Percentiles rank a stretch among this genome's conserved stretches.
Evolutionary conservation across 1,140 invertebrate genomes (phyloP).

Genomic region (Pseudomyrmex gracilis): DNA sequence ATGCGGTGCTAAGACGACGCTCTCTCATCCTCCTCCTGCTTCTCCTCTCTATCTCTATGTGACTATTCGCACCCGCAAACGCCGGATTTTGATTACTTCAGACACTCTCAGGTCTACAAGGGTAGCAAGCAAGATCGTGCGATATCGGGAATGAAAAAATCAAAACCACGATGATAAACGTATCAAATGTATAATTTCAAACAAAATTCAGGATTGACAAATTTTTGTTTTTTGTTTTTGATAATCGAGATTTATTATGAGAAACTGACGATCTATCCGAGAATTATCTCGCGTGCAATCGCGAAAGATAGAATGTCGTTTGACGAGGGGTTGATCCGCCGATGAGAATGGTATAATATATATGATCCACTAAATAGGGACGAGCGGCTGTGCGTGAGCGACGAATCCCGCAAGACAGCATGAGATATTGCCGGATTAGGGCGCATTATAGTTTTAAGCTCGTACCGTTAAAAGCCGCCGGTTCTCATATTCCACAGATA

Average conservation of each 20-base stretch:
- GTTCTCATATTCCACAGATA: slow-evolving; percentile 74
- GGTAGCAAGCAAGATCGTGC: background rate
- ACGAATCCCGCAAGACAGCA: slow-evolving; percentile 81
- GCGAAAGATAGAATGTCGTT: slow-evolving; percentile 67
- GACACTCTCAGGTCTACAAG: background rate
- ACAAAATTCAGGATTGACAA: too few relatives aligned
- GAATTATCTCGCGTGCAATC: slow-evolving; percentile 34
- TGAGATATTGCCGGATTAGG: slow-evolving; percentile 83
- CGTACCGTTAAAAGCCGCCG: slow-evolving; percentile 73
- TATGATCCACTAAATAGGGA: slow-evolving; percentile 82
- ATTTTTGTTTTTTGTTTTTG: background rate
- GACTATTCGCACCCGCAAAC: slow-evolving; percentile 51
- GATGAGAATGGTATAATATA: slow-evolving; percentile 80
- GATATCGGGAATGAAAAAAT: slow-evolving; percentile 1
- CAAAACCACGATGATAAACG: background rate
- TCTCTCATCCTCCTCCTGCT: slow-evolving; percentile 17
- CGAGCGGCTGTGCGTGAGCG: slow-evolving; percentile 76
- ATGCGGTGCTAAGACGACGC: slow-evolving; percentile 81
- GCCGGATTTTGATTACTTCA: slow-evolving; percentile 62
- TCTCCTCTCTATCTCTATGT: background rate
- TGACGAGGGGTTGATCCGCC: slow-evolving; percentile 79
- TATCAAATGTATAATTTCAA: too few relatives aligned
- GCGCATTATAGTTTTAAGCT: slow-evolving; percentile 83
- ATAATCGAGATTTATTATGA: background rate
- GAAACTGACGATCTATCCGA: slow-evolving; percentile 29